These are phyloP conservation scores for Catostylus mosaicus DNA, from an alignment of 30 jellyfish, hydroid and myxozoan genomes.

Conservation along the genomic window DNA sequence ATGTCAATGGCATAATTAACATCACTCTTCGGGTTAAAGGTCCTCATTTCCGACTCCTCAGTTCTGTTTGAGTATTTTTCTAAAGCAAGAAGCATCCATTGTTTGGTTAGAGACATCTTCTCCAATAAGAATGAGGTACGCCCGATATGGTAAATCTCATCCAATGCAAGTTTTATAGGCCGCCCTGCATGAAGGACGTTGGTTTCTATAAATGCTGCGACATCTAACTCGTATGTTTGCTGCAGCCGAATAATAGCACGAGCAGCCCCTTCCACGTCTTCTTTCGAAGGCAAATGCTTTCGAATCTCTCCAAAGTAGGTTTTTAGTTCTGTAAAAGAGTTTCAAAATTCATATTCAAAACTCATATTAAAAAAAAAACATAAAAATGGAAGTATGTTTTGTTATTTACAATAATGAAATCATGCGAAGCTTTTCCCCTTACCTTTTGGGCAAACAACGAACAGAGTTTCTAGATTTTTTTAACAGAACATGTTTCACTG, in stretches of 20 bases:
- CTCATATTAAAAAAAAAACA: too few species aligned
- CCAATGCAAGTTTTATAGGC: constrained; percentile 5
- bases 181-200: background rate
- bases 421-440: too few species aligned
- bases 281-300: constrained; percentile 19
- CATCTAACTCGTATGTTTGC: constrained; percentile 74
- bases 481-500: too few species aligned
- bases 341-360: too few species aligned
- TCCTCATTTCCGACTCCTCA: background rate
- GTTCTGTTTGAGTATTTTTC: background rate
- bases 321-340: constrained; percentile 21
- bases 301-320: constrained; percentile 4
- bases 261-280: constrained; percentile 86
- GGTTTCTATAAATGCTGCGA: constrained; percentile 31
- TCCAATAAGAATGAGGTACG: constrained; percentile 12
- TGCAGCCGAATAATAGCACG: constrained; percentile 83
- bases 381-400: too few species aligned
- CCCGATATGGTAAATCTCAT: constrained; percentile 55
- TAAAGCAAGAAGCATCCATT: constrained; percentile 56
- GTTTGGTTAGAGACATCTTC: constrained; percentile 37
- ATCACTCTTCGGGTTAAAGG: background rate
- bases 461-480: too few species aligned
- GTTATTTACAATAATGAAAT: too few species aligned
- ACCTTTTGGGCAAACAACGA: too few species aligned
- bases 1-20: constrained; percentile 38